A percentile compares a stretch with the other conserved stretches of the same genome.
Conservation (phyloP, 2,888 invertebrate genomes). For the Idaea straminata region DNA sequence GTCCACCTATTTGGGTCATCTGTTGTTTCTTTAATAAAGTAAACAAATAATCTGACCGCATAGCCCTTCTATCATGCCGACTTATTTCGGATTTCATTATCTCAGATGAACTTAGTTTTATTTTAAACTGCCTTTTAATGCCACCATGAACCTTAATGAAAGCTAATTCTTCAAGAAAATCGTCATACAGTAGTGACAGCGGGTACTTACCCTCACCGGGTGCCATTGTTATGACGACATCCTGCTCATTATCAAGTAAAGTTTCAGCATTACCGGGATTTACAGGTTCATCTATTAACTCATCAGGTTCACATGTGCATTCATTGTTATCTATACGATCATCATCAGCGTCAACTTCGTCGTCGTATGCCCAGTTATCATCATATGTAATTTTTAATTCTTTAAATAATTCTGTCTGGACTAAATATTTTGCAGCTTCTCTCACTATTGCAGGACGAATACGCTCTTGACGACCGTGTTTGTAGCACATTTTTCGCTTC, state of each 20-base stretch:
- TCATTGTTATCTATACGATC: too few relatives aligned
- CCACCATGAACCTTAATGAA: constrained; percentile 25
- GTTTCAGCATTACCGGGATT: constrained; percentile 27
- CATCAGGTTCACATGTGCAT: constrained; percentile 6
- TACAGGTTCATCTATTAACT: constrained; percentile 10
- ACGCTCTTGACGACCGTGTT: constrained; percentile 25
- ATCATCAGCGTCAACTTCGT: too few relatives aligned
- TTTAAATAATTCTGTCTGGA: constrained; percentile 9
- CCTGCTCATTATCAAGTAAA: constrained; percentile 22
- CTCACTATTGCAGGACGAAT: constrained; percentile 21
- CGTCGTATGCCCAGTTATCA: constrained; percentile 7
- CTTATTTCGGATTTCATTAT: constrained; percentile 26
- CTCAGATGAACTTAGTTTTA: constrained; percentile 20
- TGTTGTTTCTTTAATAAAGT: constrained; percentile 23
- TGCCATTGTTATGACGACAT: constrained; percentile 20
- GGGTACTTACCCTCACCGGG: constrained; percentile 26
- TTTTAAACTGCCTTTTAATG: constrained; percentile 18
- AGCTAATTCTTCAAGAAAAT: constrained; percentile 19
- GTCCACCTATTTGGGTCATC: constrained; percentile 10
- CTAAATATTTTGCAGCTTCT: constrained; percentile 22
- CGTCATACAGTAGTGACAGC: constrained; percentile 22
- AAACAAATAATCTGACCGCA: constrained; percentile 27
- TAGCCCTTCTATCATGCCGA: constrained; percentile 24
- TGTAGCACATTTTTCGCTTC: constrained; percentile 25
- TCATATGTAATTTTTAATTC: constrained; percentile 10